These are phyloP conservation scores for Phalacrocorax brasilianus DNA, from an alignment of 2,113 vertebrate species.

Conservation along the genomic window DNA sequence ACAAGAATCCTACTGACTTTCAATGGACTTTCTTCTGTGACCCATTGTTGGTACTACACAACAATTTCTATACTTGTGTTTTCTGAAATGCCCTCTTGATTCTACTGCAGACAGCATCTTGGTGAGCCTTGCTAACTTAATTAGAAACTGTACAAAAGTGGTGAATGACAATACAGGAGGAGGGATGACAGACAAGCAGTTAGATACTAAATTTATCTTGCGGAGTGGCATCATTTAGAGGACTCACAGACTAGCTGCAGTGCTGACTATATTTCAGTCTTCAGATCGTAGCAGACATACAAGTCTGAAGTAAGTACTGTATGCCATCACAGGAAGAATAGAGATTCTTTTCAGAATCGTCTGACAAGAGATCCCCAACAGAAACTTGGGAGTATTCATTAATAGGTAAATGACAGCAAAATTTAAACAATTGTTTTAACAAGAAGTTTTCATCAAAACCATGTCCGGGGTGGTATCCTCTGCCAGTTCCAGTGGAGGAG, in stretches of 20 bases:
- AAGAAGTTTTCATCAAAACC: neutral
- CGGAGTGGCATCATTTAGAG: neutral
- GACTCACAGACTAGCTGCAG: neutral
- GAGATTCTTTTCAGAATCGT: neutral
- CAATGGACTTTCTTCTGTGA: neutral
- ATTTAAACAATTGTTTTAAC: neutral
- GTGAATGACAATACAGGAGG: neutral
- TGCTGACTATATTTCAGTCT: neutral
- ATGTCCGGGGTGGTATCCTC: neutral
- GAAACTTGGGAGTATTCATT: neutral
- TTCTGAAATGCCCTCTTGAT: neutral
- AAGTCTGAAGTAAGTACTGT: neutral
- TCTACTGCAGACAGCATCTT: neutral
- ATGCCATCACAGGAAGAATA: neutral
- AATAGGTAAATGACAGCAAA: neutral
- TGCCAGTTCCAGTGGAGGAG: neutral
- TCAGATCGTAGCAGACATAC: neutral
- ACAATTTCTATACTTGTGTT: neutral
- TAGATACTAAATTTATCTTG: neutral
- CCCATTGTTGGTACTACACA: neutral
- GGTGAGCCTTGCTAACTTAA: neutral
- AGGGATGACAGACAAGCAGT: neutral
- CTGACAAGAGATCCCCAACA: neutral
- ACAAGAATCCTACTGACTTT: fast-evolving
- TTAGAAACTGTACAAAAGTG: neutral